Evolutionary conservation across 1,140 invertebrate species (phyloP), one percentile per base, ranked within the genome.

Genomic region (Pentalonia nigronervosa): DNA sequence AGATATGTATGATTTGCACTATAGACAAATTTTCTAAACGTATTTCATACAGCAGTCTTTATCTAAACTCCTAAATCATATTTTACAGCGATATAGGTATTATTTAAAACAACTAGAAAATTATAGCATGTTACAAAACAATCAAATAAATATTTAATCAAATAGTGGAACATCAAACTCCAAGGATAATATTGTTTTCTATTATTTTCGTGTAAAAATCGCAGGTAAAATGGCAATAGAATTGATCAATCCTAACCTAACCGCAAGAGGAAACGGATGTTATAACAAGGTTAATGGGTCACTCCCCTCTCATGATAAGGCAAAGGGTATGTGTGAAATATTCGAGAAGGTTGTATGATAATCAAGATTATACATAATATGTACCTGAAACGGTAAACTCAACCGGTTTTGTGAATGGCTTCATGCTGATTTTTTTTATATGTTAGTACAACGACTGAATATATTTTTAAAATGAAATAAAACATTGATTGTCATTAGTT

Each of bases 281-380:
- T 41, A 41, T 41, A 92, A 92, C 91, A 92, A 92, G 91, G 91
- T 92, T 48, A 92, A 84, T 92, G 76, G 91, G 91, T 92, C 91
- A 92, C 56, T 92, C 90, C 45, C 60, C 41, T 91, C 41, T 76
- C 34, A 45, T 25, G 91, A 48, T 36, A 7, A 25, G 6, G 48
- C 76, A 53, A 36, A 84, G 67, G 91, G 76, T 84, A 92, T 84
- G 91, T 84, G 76, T 84, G 91, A 92, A 92, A 92, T 92, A 92
- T 92, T 84, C 91, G 76, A 92, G 91, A 92, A 92, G 91, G 91
- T 84, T 92, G 76, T 92, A 86, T 56, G 48, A 93, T 93, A 93
- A 93, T 93, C 81, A 93, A 50, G 81, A 93, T 86, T 86, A 47
- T 92, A 83, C 67, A 92, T 84, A 92, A 92, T 83, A 34, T 45